phyloP scores from a whole-genome alignment of 2,797 vertebrate genomes.

The Pampus argenteus region DNA sequence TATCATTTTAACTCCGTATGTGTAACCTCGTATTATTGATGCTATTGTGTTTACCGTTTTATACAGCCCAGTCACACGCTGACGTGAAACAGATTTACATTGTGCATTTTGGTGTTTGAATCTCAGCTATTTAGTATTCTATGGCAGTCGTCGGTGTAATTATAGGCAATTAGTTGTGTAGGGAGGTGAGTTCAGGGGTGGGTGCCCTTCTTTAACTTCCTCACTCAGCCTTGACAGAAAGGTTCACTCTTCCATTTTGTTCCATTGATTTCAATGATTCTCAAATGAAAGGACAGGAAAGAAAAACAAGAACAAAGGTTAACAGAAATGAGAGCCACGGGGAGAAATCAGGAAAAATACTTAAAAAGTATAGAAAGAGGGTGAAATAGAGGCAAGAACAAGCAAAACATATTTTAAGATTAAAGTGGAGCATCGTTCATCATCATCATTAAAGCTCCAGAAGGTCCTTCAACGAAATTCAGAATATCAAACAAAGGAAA shows the following conservation, averaged over 20 bases:
- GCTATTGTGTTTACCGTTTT: slow-evolving; percentile 11
- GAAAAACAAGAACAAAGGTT: slow-evolving; percentile 25
- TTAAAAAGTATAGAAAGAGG: slow-evolving; percentile 1
- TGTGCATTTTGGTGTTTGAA: slow-evolving; percentile 27
- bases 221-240: slow-evolving; percentile 67
- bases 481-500: slow-evolving; percentile 37
- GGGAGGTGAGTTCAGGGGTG: slow-evolving; percentile 75
- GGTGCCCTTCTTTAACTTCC: slow-evolving; percentile 70
- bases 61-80: slow-evolving; percentile 21
- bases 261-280: slow-evolving; percentile 72
- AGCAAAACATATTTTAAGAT: slow-evolving; percentile 25
- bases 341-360: slow-evolving; percentile 24
- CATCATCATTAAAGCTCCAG: slow-evolving; percentile 55
- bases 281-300: slow-evolving; percentile 47
- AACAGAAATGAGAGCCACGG: not conserved
- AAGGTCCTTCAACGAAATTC: slow-evolving; percentile 35
- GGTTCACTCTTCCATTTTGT: slow-evolving; percentile 68
- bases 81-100: slow-evolving; percentile 56
- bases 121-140: slow-evolving; percentile 69
- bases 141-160: slow-evolving; percentile 63
- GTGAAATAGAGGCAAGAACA: not conserved
- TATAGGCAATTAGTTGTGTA: slow-evolving; percentile 77
- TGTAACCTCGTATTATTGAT: slow-evolving; percentile 28
- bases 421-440: not conserved
- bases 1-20: slow-evolving; percentile 33